Evolutionary conservation across 2,113 vertebrate species (phyloP).

Genomic region (Lonchura striata): DNA sequence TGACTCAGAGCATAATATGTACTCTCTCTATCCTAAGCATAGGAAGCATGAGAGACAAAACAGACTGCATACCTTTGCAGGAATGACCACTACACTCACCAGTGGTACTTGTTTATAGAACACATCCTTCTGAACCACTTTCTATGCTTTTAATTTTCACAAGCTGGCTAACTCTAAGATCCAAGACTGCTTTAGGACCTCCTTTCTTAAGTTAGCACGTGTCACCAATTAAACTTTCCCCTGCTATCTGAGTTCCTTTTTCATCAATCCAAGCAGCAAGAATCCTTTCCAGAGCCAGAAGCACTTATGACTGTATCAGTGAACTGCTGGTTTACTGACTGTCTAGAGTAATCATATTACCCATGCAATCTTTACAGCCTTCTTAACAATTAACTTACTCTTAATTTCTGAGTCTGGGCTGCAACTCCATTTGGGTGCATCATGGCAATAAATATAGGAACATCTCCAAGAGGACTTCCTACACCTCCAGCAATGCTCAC

Average conservation of each 20-base stretch:
- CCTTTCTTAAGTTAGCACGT: neutral
- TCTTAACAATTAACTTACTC: conserved; percentile 74
- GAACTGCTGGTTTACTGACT: neutral
- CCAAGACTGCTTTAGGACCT: neutral
- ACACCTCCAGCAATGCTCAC: conserved; percentile 96
- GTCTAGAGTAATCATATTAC: neutral
- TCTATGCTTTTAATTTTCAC: neutral
- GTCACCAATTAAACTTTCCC: neutral
- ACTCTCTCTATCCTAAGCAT: neutral
- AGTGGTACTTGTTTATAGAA: neutral
- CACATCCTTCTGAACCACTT: neutral
- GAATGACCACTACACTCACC: neutral
- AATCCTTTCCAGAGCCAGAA: neutral
- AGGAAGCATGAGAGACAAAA: neutral
- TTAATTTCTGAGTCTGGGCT: conserved; percentile 92
- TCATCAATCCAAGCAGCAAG: neutral
- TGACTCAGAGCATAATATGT: neutral
- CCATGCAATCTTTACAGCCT: neutral
- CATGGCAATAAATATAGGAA: conserved; percentile 98
- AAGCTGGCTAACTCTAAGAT: neutral
- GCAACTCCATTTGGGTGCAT: conserved; percentile 94
- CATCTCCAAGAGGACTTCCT: conserved; percentile 93
- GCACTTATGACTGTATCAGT: neutral
- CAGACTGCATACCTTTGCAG: neutral
- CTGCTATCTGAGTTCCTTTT: neutral